These are phyloP conservation scores for Megastigmus dorsalis DNA, from an alignment of 2,888 invertebrate species.

Conservation along the genomic window DNA sequence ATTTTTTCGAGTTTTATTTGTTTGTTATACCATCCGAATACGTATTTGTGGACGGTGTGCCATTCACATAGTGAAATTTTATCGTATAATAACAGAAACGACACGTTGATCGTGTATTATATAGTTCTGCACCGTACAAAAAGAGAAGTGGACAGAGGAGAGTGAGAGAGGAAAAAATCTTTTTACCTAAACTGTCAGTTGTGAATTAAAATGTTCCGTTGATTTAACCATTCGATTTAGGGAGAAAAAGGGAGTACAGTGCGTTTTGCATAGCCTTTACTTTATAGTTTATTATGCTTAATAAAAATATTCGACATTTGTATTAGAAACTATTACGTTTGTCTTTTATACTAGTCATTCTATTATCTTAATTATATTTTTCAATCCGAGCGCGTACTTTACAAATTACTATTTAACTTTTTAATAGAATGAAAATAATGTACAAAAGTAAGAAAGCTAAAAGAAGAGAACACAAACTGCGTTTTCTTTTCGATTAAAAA, in stretches of 20 bases:
- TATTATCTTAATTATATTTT: too few relatives aligned
- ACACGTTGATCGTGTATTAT: constrained; percentile 8
- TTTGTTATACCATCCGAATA: constrained; percentile 56
- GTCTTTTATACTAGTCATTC: too few relatives aligned
- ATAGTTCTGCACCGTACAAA: not conserved
- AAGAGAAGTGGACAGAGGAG: constrained; percentile 15
- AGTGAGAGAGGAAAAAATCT: constrained; percentile 7
- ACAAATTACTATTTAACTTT: too few relatives aligned
- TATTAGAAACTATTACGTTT: constrained; percentile 53
- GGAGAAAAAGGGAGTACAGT: constrained; percentile 59
- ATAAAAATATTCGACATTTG: constrained; percentile 67
- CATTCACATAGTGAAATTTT: constrained; percentile 60
- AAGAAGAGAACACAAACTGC: too few relatives aligned
- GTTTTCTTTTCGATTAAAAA: too few relatives aligned
- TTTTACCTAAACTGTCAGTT: too few relatives aligned
- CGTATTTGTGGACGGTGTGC: constrained; percentile 67
- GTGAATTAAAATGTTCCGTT: not conserved
- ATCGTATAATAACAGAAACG: constrained; percentile 20
- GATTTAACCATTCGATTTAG: constrained; percentile 48
- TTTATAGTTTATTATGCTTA: constrained; percentile 65
- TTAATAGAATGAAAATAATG: too few relatives aligned
- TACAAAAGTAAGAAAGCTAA: too few relatives aligned
- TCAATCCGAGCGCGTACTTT: too few relatives aligned
- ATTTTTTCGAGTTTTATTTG: too few relatives aligned
- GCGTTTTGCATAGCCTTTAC: constrained; percentile 62